A percentile compares a stretch with the other conserved stretches of the same genome.
These are phyloP conservation scores for Neosalanx taihuensis DNA, from an alignment of 2,797 vertebrate genomes.

Conservation along the genomic window DNA sequence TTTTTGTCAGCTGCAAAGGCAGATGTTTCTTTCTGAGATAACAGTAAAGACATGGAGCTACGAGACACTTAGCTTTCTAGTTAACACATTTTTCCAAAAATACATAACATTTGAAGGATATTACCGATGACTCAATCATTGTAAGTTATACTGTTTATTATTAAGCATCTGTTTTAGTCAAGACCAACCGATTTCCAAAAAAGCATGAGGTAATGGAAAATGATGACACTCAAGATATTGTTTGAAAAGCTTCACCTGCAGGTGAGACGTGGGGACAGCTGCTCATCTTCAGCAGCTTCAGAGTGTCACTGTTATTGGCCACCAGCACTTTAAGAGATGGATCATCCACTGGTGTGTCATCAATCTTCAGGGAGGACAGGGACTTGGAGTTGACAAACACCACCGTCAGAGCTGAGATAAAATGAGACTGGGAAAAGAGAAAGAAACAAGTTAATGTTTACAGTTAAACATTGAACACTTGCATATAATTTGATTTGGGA, in stretches of 20 bases:
- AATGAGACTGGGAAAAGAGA: slow-evolving; percentile 82
- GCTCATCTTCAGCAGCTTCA: slow-evolving; percentile 97
- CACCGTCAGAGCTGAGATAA: slow-evolving; percentile 97
- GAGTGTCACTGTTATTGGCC: slow-evolving; percentile 96
- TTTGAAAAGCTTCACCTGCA: slow-evolving; percentile 77
- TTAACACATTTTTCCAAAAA: too few relatives aligned
- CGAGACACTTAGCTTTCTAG: too few relatives aligned
- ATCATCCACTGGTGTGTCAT: slow-evolving; percentile 96
- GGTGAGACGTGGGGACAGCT: slow-evolving; percentile 98
- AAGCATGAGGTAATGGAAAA: too few relatives aligned
- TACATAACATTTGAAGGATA: too few relatives aligned
- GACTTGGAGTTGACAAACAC: slow-evolving; percentile 99
- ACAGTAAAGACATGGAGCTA: too few relatives aligned
- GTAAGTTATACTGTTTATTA: too few relatives aligned
- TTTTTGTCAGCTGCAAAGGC: not conserved
- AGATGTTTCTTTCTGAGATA: too few relatives aligned
- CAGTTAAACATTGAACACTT: not conserved
- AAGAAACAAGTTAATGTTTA: not conserved
- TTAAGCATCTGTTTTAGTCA: too few relatives aligned
- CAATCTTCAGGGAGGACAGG: slow-evolving; percentile 94
- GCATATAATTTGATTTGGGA: too few relatives aligned
- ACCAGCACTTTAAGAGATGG: slow-evolving; percentile 93
- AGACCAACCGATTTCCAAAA: too few relatives aligned
- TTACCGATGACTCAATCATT: too few relatives aligned
- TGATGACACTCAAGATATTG: too few relatives aligned